phyloP scores from a whole-genome alignment of 2,888 invertebrate genomes.

The Leucozona laternaria region DNA sequence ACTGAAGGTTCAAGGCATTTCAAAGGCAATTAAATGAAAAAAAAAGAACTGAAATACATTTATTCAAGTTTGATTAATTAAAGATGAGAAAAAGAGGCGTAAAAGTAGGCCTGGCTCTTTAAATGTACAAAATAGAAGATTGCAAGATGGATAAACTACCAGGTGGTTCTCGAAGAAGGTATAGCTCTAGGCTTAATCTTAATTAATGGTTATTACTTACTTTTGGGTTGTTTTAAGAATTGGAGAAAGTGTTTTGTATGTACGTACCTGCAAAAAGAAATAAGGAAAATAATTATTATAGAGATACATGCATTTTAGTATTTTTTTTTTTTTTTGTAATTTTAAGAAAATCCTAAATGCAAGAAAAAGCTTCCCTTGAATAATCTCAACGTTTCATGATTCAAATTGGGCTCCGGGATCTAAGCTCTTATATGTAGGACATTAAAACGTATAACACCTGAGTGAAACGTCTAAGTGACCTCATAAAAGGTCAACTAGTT shows the following conservation, averaged over 20 bases:
- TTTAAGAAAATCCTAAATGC: not conserved
- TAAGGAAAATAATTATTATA: not conserved
- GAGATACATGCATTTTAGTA: not conserved
- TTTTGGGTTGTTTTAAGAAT: not conserved
- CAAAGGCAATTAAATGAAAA: slow-evolving; percentile 15
- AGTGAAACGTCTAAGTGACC: too few relatives aligned
- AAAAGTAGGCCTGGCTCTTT: not conserved
- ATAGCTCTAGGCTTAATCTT: not conserved
- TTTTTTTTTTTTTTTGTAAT: not conserved
- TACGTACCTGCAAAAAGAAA: slow-evolving; percentile 41
- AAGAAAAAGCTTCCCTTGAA: too few relatives aligned
- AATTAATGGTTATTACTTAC: slow-evolving; percentile 18
- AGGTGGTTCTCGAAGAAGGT: not conserved
- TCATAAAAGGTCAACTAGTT: too few relatives aligned
- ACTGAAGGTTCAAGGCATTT: slow-evolving; percentile 16
- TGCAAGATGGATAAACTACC: not conserved
- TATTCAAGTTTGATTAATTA: slow-evolving; percentile 11
- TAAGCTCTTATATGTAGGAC: too few relatives aligned
- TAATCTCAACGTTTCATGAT: too few relatives aligned
- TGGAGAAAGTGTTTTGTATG: not conserved
- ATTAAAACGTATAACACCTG: too few relatives aligned
- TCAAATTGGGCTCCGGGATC: too few relatives aligned
- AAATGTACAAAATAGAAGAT: not conserved
- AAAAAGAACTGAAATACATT: not conserved
- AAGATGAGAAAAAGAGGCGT: slow-evolving; percentile 1